These are phyloP conservation scores for Heliconius aoede DNA, from an alignment of 2,888 invertebrate species.

Conservation along the genomic window DNA sequence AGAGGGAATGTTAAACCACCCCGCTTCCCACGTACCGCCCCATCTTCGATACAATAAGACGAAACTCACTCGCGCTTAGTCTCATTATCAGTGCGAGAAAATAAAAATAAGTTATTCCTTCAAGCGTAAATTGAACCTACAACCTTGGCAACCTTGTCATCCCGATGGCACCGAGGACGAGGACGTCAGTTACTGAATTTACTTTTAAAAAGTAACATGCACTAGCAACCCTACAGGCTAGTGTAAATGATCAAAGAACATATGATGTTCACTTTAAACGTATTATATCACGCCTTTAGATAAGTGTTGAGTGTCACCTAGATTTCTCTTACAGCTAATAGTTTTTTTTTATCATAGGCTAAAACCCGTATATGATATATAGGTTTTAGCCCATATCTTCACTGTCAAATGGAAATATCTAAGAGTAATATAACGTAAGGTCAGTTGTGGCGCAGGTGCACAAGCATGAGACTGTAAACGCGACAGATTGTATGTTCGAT, in stretches of 20 bases:
- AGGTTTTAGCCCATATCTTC: too few relatives aligned
- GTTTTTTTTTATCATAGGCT: too few relatives aligned
- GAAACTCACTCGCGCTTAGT: not conserved
- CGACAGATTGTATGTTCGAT: not conserved
- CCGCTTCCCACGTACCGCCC: not conserved
- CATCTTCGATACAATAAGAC: not conserved
- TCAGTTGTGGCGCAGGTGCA: not conserved
- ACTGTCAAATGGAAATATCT: too few relatives aligned
- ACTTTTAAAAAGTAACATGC: too few relatives aligned
- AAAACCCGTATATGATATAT: not conserved
- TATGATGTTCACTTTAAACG: not conserved
- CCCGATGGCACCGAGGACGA: too few relatives aligned
- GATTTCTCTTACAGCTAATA: not conserved
- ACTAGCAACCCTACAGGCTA: not conserved
- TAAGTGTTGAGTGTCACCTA: not conserved
- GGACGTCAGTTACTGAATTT: too few relatives aligned
- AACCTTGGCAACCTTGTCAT: too few relatives aligned
- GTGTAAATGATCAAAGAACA: not conserved
- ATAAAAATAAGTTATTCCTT: too few relatives aligned
- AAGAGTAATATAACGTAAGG: not conserved
- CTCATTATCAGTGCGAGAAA: not conserved
- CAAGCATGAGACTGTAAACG: not conserved
- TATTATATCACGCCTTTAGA: constrained; percentile 3
- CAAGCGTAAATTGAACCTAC: not conserved
- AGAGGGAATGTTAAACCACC: too few relatives aligned